Percentiles rank a stretch among this genome's conserved stretches.
These are phyloP conservation scores for Andrena marginata DNA, from an alignment of 2,888 invertebrate species.

Conservation along the genomic window DNA sequence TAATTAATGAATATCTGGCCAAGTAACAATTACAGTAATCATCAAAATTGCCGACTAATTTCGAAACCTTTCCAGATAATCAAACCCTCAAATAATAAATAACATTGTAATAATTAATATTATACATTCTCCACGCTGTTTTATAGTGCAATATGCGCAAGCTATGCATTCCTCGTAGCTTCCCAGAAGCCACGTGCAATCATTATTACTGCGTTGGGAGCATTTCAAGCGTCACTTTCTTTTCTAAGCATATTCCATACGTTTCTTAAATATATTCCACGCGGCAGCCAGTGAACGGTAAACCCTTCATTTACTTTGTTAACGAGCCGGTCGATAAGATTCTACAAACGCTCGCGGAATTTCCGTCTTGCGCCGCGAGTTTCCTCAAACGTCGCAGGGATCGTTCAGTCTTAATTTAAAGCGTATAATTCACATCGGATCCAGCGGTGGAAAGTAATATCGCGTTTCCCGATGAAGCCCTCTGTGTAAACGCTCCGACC, in stretches of 20 bases:
- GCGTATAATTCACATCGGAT: not conserved
- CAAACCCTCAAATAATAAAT: too few relatives aligned
- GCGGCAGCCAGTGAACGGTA: constrained; percentile 15
- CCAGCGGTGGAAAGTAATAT: not conserved
- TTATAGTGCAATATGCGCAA: not conserved
- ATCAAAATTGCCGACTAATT: too few relatives aligned
- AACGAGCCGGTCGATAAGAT: constrained; percentile 42
- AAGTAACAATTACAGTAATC: too few relatives aligned
- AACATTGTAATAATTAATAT: too few relatives aligned
- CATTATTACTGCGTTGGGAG: not conserved
- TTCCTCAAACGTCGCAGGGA: constrained; percentile 15
- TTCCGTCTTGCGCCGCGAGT: constrained; percentile 19
- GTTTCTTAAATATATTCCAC: constrained; percentile 6
- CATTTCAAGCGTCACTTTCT: not conserved
- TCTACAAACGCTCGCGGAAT: constrained; percentile 23
- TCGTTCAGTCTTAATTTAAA: constrained; percentile 18
- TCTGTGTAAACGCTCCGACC: not conserved
- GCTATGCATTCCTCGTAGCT: not conserved
- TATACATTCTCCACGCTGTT: too few relatives aligned
- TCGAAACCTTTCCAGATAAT: too few relatives aligned
- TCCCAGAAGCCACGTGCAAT: not conserved
- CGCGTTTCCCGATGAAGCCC: not conserved
- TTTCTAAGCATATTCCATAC: not conserved
- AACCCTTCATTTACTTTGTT: constrained; percentile 36
- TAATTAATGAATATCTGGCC: too few relatives aligned